Percentiles rank a stretch among this genome's conserved stretches.
Evolutionary conservation across 2,113 vertebrate genomes (phyloP).

Genomic region (Pedetes capensis): DNA sequence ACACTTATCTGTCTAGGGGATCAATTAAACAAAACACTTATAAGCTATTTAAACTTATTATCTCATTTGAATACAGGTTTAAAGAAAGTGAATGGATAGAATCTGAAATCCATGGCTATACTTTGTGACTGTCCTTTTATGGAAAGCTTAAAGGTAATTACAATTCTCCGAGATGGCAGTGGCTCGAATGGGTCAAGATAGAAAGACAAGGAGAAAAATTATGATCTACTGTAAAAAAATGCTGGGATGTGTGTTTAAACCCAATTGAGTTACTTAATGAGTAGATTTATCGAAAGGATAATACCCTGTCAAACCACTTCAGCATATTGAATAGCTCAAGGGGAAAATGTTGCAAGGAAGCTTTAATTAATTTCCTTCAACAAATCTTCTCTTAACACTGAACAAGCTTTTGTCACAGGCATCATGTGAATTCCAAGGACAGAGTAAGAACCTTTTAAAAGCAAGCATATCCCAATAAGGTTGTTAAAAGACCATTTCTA

Average conservation of each 20-base stretch:
- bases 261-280: slow-evolving; percentile 79
- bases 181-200: slow-evolving; percentile 63
- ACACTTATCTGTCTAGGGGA: slow-evolving; percentile 10
- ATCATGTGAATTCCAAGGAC: slow-evolving; percentile 72
- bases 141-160: slow-evolving; percentile 66
- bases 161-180: slow-evolving; percentile 50
- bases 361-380: slow-evolving; percentile 81
- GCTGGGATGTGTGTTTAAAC: slow-evolving; percentile 66
- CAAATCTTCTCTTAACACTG: slow-evolving; percentile 70
- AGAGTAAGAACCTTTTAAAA: slow-evolving; percentile 55
- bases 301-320: slow-evolving; percentile 57
- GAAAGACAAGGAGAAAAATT: slow-evolving; percentile 73
- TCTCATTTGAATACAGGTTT: slow-evolving; percentile 30
- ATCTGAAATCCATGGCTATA: not conserved
- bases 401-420: slow-evolving; percentile 55
- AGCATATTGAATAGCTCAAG: slow-evolving; percentile 74
- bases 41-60: not conserved
- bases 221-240: slow-evolving; percentile 48
- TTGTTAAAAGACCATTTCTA: slow-evolving; percentile 51
- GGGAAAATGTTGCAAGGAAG: slow-evolving; percentile 67
- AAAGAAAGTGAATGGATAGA: not conserved
- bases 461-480: slow-evolving; percentile 48
- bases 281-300: slow-evolving; percentile 70
- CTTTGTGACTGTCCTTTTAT: slow-evolving; percentile 46
- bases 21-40: not conserved